These are phyloP conservation scores for Coreoperca whiteheadi DNA, from an alignment of 2,113 vertebrate genomes.

Conservation along the genomic window DNA sequence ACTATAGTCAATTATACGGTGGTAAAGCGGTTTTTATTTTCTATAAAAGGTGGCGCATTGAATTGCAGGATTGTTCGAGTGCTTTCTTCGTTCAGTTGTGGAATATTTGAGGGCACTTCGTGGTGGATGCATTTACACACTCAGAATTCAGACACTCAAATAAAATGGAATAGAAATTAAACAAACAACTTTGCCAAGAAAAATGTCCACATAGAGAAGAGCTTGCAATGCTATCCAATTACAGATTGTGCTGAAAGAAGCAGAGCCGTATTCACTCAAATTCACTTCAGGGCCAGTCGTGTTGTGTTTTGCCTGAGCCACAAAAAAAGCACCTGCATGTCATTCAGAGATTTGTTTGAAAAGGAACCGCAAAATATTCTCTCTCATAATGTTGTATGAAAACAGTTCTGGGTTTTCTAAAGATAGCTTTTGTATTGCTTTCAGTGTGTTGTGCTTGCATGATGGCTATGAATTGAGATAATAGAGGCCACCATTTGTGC, in stretches of 20 bases:
- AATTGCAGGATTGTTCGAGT: too few relatives aligned
- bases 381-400: conserved; percentile 1
- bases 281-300: background rate
- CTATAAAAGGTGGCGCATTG: too few relatives aligned
- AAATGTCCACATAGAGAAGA: background rate
- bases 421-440: background rate
- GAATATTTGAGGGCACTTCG: too few relatives aligned
- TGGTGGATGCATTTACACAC: too few relatives aligned
- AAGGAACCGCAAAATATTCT: background rate
- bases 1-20: too few relatives aligned
- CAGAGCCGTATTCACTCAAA: background rate
- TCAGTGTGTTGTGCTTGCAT: background rate
- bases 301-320: background rate
- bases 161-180: too few relatives aligned
- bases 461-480: background rate
- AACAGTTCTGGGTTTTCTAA: background rate
- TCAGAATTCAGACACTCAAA: too few relatives aligned
- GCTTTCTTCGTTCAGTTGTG: too few relatives aligned
- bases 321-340: background rate
- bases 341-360: background rate
- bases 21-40: too few relatives aligned
- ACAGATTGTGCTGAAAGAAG: background rate
- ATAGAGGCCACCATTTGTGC: background rate
- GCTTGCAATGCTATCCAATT: background rate
- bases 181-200: background rate